Evolutionary conservation across 2,113 vertebrate genomes (phyloP).

Genomic region (Sapayoa aenigma): DNA sequence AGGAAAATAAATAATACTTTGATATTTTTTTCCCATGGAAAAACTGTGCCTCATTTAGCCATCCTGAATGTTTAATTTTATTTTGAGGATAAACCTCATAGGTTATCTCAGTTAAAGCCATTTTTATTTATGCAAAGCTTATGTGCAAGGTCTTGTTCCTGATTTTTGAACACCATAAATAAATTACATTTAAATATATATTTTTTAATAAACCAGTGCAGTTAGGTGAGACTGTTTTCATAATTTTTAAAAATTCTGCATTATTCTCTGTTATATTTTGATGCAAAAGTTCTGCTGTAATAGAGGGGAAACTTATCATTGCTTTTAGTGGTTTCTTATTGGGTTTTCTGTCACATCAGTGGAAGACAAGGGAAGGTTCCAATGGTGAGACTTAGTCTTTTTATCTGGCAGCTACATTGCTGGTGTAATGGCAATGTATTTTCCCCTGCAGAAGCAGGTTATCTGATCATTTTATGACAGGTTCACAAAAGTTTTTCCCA

Average conservation of each 20-base stretch:
- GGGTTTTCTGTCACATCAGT: not conserved
- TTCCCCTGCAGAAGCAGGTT: not conserved
- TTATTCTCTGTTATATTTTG: not conserved
- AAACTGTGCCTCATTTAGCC: conserved; percentile 60
- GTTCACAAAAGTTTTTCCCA: conserved; percentile 23
- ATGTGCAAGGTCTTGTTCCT: conserved; percentile 35
- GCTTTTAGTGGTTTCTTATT: not conserved
- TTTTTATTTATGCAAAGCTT: conserved; percentile 52
- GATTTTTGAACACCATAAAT: conserved; percentile 8
- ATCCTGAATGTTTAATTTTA: conserved; percentile 38
- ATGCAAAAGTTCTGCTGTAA: not conserved
- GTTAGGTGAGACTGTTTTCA: not conserved
- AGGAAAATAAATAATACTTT: conserved; percentile 78
- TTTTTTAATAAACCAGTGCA: not conserved
- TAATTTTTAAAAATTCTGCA: not conserved
- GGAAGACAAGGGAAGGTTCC: not conserved
- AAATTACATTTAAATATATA: conserved; percentile 1
- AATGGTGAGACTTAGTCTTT: not conserved
- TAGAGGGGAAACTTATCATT: not conserved
- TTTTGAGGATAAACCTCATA: conserved; percentile 50
- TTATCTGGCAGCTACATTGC: not conserved
- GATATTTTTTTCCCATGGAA: conserved; percentile 67
- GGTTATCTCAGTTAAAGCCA: conserved; percentile 53
- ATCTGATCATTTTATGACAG: conserved; percentile 17
- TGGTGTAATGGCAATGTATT: not conserved